Evolutionary conservation across 2,113 vertebrate species (phyloP), one percentile per base, ranked within the genome.

Genomic region (Seriola rivoliana): DNA sequence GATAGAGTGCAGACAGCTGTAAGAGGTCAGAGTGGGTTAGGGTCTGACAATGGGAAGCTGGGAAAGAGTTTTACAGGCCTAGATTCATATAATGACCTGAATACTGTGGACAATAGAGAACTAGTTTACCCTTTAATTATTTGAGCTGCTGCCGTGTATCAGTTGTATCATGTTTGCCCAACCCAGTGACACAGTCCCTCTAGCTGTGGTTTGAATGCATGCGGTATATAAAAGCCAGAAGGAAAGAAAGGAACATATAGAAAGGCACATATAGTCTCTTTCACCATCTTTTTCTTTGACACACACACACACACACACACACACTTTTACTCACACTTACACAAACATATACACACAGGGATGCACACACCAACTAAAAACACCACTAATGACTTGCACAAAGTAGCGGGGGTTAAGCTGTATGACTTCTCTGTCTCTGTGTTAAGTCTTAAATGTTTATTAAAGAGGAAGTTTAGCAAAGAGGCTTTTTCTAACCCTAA

Each of bases 381-480:
- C 54, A 69, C 71, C 57, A 36, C 67, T 29, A 64, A 73, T 87
- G 67, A 78, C 73, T 25, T 65, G 66, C 62, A 71, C 32, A 83
- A 71, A 68, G 62, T 79, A 78, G 75, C 88, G 76, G 54, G 29
- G 65, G 65, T 63, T 92, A 85, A 93, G 69, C 89, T 76, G 55
- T 65, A 44, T 50, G 81, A 91, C 81, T 85, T 85, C 58, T 78
- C 54, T 74, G 34, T 9, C 62, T 75, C 70, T 40, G 80, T 92
- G 74, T 81, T 86, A 91, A 92, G 80, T 88, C 78, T 85, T 93
- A 91, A 95, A 89, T 90, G 71, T 88, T 91, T 80, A 92, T 94
- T 94, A 92, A 92, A 93, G 75, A 80, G 78, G 87, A 92, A 90
- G 62, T 91, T 94, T 82, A 81, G 75, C 59, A 89, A 94, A 92